Base-by-base conservation (phyloP, 1,140 invertebrate species). In the Micrasema longulum region DNA sequence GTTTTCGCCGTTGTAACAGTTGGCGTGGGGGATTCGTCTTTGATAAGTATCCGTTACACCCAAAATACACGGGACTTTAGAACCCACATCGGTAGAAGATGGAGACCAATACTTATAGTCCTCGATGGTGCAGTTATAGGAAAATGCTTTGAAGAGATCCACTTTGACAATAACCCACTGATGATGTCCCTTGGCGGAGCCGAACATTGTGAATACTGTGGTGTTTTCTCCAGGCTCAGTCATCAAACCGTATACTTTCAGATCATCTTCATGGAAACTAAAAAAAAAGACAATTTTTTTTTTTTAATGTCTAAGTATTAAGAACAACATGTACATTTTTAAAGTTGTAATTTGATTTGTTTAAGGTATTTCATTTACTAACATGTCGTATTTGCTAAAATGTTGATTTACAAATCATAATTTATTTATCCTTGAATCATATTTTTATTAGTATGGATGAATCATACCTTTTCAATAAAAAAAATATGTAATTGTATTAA, bases 201-300 rank as follows among this genome's bases (percentile, higher is more conserved):
- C 95, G 83, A 97, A 97, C 84, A 97, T 89, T 0, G 95, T 96
- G 77, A 97, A 97, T 0, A 93, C 88, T 0, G 95, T 95, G 0
- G 94, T 95, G 80, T 95, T 95, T 80, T 96, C 94, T 5, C 95
- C 95, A 0, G 95, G 95, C 80, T 97, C 95, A 0, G 94, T 96
- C 89, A 96, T 93, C 1, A 97, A 80, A 2, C 94, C 94, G 80
- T 96, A 96, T 12, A 97, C 89, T 26, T 89, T 85, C 1, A 95
- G 86, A 79, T 91, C 89, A 66, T 91, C 87, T 10, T 89, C 85
- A 67, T 89, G 87, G 79, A 97, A 95, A 71, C 84, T 85, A 71
- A 20, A 53, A 72, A 6, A 79, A 68, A 75, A 16, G 70, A 64
- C 26, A 0, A 45, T 3, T 35, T 41, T 6, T 12, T 43, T 47